These are phyloP conservation scores for Podarcis lilfordi DNA, from an alignment of 2,797 vertebrate genomes.

Conservation along the genomic window DNA sequence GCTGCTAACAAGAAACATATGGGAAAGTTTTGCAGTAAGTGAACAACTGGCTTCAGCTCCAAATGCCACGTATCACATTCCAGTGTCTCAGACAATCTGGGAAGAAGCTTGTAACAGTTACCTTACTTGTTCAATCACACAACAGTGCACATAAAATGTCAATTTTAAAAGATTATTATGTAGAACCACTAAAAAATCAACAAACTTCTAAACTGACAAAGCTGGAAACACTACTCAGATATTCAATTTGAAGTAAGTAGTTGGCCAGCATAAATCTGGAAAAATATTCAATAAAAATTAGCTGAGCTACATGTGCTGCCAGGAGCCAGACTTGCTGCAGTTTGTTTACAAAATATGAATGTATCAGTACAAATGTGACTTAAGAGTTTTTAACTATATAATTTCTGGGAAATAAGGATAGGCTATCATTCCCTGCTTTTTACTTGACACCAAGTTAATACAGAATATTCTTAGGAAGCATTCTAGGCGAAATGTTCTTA, in stretches of 20 bases:
- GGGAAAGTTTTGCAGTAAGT: conserved; percentile 88
- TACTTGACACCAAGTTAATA: not conserved
- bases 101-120: conserved; percentile 62
- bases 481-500: not conserved
- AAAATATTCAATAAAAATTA: conserved; percentile 57
- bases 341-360: conserved; percentile 58
- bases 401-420: conserved; percentile 29
- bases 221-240: conserved; percentile 51
- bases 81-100: conserved; percentile 69
- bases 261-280: conserved; percentile 52
- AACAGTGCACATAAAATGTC: conserved; percentile 21
- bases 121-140: conserved; percentile 52
- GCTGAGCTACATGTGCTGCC: conserved; percentile 48
- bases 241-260: conserved; percentile 39
- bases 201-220: conserved; percentile 51
- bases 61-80: conserved; percentile 92
- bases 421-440: not conserved
- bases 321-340: conserved; percentile 49
- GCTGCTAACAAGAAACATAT: conserved; percentile 91
- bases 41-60: conserved; percentile 82
- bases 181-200: conserved; percentile 40
- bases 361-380: conserved; percentile 46
- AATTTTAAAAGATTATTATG: conserved; percentile 42
- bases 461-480: not conserved
- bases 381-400: conserved; percentile 57